Evolutionary conservation across 2,113 vertebrate species (phyloP).

Genomic region (Solea solea): DNA sequence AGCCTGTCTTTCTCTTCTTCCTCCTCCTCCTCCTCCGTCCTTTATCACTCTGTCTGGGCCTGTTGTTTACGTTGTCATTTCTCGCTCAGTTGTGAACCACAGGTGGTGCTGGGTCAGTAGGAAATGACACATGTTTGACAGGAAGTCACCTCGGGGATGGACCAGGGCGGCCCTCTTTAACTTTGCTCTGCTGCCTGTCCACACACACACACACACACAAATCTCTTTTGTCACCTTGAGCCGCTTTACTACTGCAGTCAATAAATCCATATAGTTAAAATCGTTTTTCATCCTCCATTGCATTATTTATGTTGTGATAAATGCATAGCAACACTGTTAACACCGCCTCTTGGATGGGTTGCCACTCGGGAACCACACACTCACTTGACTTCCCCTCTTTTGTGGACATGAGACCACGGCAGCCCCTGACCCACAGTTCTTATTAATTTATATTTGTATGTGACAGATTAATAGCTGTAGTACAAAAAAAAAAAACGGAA

Average conservation of each 20-base stretch:
- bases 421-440: slow-evolving; percentile 15
- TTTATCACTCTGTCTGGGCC: slow-evolving; percentile 17
- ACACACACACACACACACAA: not conserved
- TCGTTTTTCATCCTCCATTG: too few relatives aligned
- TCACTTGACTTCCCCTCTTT: not conserved
- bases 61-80: slow-evolving; percentile 34
- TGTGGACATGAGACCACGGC: slow-evolving; percentile 4
- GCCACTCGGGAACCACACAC: too few relatives aligned
- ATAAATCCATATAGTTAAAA: too few relatives aligned
- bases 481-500: too few relatives aligned
- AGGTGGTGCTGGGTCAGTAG: slow-evolving; percentile 19
- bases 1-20: not conserved
- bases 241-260: too few relatives aligned
- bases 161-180: slow-evolving; percentile 39
- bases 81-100: slow-evolving; percentile 13
- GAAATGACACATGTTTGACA: slow-evolving; percentile 59
- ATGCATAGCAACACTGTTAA: too few relatives aligned
- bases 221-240: not conserved
- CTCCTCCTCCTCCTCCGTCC: not conserved
- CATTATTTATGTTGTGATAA: too few relatives aligned
- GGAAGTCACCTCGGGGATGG: slow-evolving; percentile 32
- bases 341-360: too few relatives aligned
- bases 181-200: slow-evolving; percentile 29
- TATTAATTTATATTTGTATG: not conserved
- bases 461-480: too few relatives aligned